A percentile compares a stretch with the other conserved stretches of the same genome.
Evolutionary conservation across 2,888 invertebrate species (phyloP).

Genomic region (Tipula unca): DNA sequence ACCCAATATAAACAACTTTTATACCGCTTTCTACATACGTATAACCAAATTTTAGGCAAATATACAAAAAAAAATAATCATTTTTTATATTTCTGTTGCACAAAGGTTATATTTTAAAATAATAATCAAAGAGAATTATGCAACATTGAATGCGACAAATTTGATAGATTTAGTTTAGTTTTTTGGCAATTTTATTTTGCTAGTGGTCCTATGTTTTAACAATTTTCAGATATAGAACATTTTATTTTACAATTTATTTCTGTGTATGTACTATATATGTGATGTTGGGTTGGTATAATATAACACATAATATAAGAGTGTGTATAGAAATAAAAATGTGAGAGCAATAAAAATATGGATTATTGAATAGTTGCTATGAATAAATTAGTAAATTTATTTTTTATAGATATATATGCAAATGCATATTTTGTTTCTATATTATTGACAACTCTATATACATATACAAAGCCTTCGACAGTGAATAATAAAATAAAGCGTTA

Average conservation of each 20-base stretch:
- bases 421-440: too few species aligned
- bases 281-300: background rate
- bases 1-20: background rate
- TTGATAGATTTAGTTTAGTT: background rate
- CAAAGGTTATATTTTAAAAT: background rate
- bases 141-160: conserved; percentile 8
- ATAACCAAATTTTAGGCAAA: background rate
- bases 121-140: background rate
- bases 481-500: background rate
- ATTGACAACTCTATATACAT: too few species aligned
- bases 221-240: background rate
- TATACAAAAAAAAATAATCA: background rate
- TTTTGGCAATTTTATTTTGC: background rate
- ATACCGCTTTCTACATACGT: background rate
- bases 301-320: background rate
- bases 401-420: background rate
- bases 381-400: background rate
- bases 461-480: too few species aligned
- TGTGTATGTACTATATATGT: background rate
- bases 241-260: background rate
- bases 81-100: background rate
- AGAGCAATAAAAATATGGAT: background rate
- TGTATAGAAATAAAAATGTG: background rate
- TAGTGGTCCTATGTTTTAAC: background rate
- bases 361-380: background rate